These are phyloP conservation scores for Phylloscopus trochiloides DNA, from an alignment of 2,113 vertebrate species.

Conservation along the genomic window DNA sequence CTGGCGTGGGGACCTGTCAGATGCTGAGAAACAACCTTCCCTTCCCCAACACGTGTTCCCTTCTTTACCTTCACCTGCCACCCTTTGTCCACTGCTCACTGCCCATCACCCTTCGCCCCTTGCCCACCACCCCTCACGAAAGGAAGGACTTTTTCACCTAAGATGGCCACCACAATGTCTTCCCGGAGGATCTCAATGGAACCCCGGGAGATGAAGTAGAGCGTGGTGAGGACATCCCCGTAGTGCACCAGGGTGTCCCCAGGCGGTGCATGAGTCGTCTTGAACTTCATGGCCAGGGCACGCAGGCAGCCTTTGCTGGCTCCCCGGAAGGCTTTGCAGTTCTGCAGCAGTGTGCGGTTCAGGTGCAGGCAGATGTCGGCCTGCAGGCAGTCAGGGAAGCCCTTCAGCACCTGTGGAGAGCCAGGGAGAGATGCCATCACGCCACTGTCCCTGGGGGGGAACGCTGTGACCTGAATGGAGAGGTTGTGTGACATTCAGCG, in stretches of 20 bases:
- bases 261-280: conserved; percentile 90
- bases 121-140: rapidly evolving
- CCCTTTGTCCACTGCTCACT: neutral
- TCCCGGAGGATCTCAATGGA: conserved; percentile 96
- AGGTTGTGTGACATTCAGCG: rapidly evolving
- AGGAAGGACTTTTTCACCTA: conserved; percentile 77
- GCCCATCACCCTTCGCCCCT: neutral
- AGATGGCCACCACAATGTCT: conserved; percentile 94
- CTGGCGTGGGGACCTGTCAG: rapidly evolving
- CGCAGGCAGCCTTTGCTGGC: conserved; percentile 96
- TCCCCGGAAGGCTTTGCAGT: conserved; percentile 91
- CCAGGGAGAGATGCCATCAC: neutral
- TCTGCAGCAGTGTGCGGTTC: conserved; percentile 91
- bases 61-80: neutral
- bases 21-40: neutral
- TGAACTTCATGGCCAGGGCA: conserved; percentile 93
- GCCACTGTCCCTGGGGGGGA: neutral
- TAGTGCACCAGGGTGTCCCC: conserved; percentile 96
- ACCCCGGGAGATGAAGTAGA: conserved; percentile 97
- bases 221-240: conserved; percentile 91
- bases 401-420: conserved; percentile 88
- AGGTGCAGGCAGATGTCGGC: conserved; percentile 97
- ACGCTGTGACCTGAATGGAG: rapidly evolving
- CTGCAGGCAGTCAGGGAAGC: conserved; percentile 97
- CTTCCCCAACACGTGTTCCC: neutral